A percentile compares a stretch with the other conserved stretches of the same genome.
These are phyloP conservation scores for Rhaphigaster nebulosa DNA, from an alignment of 2,888 invertebrate genomes.

Conservation along the genomic window DNA sequence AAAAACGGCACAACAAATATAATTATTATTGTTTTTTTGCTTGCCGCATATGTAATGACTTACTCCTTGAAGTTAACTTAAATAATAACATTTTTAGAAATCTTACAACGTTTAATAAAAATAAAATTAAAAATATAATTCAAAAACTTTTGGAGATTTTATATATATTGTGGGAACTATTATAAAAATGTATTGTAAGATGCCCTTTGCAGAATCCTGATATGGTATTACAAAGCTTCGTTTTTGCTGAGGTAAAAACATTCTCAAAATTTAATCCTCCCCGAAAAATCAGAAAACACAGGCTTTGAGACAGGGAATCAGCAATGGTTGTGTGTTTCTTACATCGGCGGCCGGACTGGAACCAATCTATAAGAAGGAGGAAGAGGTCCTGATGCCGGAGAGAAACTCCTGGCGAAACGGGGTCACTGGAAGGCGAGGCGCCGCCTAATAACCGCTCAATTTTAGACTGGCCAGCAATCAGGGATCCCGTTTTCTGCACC, in stretches of 20 bases:
- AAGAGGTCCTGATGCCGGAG: conserved; percentile 36
- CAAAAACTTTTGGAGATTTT: too few relatives aligned
- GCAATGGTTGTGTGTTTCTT: neutral
- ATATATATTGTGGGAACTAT: neutral
- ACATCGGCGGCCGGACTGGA: neutral
- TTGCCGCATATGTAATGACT: too few relatives aligned
- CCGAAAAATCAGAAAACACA: conserved; percentile 17
- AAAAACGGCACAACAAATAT: too few relatives aligned
- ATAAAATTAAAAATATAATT: too few relatives aligned
- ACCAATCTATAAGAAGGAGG: conserved; percentile 11
- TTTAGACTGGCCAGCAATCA: conserved; percentile 1
- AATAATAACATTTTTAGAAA: too few relatives aligned
- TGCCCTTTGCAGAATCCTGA: neutral
- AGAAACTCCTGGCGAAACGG: conserved; percentile 27
- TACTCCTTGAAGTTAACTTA: too few relatives aligned
- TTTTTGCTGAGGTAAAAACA: neutral
- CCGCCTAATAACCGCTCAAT: conserved; percentile 43
- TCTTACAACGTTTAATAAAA: too few relatives aligned
- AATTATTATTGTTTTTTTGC: too few relatives aligned
- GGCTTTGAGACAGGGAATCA: neutral
- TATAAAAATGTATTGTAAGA: neutral
- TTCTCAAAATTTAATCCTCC: neutral
- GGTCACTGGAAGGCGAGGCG: conserved; percentile 44
- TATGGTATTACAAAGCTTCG: neutral
- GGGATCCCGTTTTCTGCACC: conserved; percentile 31